These are phyloP conservation scores for Azorinus chamasolen DNA, from an alignment of 2,888 invertebrate species.

Conservation along the genomic window DNA sequence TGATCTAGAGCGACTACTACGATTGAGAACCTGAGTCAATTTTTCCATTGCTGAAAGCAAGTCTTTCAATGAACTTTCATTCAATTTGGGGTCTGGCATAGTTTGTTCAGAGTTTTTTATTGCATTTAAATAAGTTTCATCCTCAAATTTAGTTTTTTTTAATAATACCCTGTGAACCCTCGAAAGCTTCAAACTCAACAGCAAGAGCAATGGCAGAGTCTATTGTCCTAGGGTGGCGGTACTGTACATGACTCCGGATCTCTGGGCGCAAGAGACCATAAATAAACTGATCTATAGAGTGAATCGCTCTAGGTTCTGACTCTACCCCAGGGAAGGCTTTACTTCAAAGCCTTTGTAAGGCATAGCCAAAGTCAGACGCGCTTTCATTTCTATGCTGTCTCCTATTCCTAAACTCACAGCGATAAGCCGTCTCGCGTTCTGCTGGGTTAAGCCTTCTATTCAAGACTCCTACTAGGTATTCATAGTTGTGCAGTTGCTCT, in stretches of 20 bases:
- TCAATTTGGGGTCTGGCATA: too few relatives aligned
- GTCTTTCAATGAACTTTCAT: constrained; percentile 4
- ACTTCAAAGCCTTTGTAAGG: constrained; percentile 29
- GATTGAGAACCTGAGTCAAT: too few relatives aligned
- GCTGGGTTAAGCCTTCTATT: constrained; percentile 17
- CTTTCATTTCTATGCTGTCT: constrained; percentile 9
- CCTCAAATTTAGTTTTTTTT: constrained; percentile 28
- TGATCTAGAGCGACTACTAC: constrained; percentile 14
- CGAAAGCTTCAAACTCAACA: constrained; percentile 43
- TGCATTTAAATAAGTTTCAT: background rate
- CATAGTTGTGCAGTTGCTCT: constrained; percentile 3
- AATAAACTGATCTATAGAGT: constrained; percentile 25
- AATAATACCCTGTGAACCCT: constrained; percentile 24
- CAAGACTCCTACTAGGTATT: background rate
- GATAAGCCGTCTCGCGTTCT: constrained; percentile 23
- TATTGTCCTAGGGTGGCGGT: constrained; percentile 20
- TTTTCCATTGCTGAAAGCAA: constrained; percentile 1
- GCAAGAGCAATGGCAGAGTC: constrained; percentile 36
- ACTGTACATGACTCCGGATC: constrained; percentile 37
- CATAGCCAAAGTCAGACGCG: constrained; percentile 29
- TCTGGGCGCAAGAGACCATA: constrained; percentile 29
- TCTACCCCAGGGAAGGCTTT: constrained; percentile 19
- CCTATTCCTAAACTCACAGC: constrained; percentile 39
- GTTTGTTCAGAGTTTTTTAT: background rate
- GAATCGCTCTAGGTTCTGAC: constrained; percentile 26